These are phyloP conservation scores for Orius insidiosus DNA, from an alignment of 1,140 invertebrate genomes.

Conservation along the genomic window DNA sequence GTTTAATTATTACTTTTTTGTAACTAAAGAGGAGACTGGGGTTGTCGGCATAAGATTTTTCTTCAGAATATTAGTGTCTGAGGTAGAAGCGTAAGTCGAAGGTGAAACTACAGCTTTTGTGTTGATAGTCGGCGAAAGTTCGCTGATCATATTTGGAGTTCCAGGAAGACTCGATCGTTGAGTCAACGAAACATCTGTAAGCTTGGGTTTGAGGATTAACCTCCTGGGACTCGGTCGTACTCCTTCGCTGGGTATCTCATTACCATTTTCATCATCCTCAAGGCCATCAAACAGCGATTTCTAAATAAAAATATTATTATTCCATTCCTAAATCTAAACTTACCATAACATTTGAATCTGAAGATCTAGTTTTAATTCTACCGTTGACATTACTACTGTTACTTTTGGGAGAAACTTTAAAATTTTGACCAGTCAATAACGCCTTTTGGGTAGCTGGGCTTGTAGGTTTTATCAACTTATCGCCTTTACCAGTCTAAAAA, in stretches of 20 bases:
- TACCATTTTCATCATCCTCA: conserved; percentile 41
- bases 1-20: background rate
- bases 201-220: conserved; percentile 12
- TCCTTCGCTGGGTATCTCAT: conserved; percentile 5
- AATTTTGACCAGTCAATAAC: conserved; percentile 32
- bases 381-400: conserved; percentile 19
- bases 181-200: background rate
- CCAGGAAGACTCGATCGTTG: background rate
- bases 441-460: conserved; percentile 49
- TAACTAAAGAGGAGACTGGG: background rate
- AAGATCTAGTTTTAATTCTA: conserved; percentile 41
- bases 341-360: conserved; percentile 23
- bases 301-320: conserved; percentile 22
- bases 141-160: conserved; percentile 6
- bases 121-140: conserved; percentile 10
- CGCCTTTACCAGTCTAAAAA: conserved; percentile 34
- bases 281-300: conserved; percentile 52
- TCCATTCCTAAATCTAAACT: background rate
- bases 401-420: conserved; percentile 43
- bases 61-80: no score
- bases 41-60: background rate
- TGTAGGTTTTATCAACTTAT: conserved; percentile 53
- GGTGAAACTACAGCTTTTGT: conserved; percentile 6
- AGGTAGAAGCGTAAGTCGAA: background rate
- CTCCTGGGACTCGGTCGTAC: conserved; percentile 14